Percentiles rank a stretch among this genome's conserved stretches.
Conservation (phyloP, 2,888 invertebrate genomes). For the Eupithecia vulgata region DNA sequence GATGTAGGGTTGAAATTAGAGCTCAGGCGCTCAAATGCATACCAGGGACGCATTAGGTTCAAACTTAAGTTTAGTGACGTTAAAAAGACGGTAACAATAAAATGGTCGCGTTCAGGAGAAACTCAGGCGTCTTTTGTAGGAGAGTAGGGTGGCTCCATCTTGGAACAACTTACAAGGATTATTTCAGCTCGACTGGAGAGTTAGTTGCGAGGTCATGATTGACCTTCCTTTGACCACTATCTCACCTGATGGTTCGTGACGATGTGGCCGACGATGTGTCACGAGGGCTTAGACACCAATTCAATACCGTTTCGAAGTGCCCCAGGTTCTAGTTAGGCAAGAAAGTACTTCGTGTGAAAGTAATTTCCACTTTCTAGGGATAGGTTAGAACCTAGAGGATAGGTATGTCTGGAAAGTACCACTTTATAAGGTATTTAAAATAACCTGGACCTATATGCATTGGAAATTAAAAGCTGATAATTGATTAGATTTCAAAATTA, state of each 20-base stretch:
- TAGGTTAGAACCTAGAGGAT: neutral
- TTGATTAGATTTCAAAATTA: neutral
- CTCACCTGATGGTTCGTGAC: neutral
- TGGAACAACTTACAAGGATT: neutral
- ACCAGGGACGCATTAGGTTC: constrained; percentile 31
- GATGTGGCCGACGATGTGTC: neutral
- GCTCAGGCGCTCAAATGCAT: constrained; percentile 13
- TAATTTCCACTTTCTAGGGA: neutral
- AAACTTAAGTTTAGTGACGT: constrained; percentile 52
- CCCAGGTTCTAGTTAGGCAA: neutral
- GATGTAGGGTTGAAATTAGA: constrained; percentile 31
- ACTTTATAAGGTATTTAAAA: neutral
- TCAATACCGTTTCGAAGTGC: neutral
- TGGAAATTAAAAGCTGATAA: neutral
- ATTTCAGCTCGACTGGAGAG: neutral
- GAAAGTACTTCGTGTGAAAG: neutral
- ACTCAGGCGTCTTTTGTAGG: constrained; percentile 48
- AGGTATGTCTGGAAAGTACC: neutral
- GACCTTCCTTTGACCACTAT: neutral
- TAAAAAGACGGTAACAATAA: constrained; percentile 53
- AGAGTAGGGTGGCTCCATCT: constrained; percentile 39
- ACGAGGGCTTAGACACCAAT: neutral
- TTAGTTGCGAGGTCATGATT: neutral
- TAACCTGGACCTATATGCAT: neutral
- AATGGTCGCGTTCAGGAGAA: constrained; percentile 49